Evolutionary conservation across 2,797 vertebrate genomes (phyloP).

Genomic region (Champsocephalus gunnari): DNA sequence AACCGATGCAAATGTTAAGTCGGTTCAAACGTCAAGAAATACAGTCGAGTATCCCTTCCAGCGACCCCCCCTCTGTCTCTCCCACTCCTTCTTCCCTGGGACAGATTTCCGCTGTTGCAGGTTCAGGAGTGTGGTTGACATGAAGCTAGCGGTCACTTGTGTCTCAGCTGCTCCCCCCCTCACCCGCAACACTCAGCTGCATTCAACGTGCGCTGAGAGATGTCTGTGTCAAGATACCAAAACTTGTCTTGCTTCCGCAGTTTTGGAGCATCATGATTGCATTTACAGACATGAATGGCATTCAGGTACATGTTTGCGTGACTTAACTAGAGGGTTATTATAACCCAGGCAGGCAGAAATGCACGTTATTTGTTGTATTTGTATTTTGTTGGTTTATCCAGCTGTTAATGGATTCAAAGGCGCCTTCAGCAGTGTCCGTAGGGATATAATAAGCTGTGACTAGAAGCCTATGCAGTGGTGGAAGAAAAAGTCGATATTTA

Average conservation of each 20-base stretch:
- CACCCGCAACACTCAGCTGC: conserved; percentile 43
- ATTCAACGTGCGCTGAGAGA: conserved; percentile 40
- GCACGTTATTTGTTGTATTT: too few relatives aligned
- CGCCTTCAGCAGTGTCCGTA: too few relatives aligned
- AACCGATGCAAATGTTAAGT: conserved; percentile 3
- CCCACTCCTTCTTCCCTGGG: conserved; percentile 42
- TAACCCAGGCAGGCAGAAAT: too few relatives aligned
- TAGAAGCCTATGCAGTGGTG: too few relatives aligned
- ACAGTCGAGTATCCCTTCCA: conserved; percentile 48
- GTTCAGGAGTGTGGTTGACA: conserved; percentile 60
- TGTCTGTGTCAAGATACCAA: conserved; percentile 45
- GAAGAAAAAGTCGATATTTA: too few relatives aligned
- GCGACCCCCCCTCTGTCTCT: conserved; percentile 38
- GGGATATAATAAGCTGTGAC: too few relatives aligned
- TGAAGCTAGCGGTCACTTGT: conserved; percentile 79
- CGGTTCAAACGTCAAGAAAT: conserved; percentile 11
- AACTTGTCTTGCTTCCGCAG: conserved; percentile 58
- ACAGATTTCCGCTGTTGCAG: conserved; percentile 59
- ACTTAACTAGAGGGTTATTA: too few relatives aligned
- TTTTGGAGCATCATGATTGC: conserved; percentile 36
- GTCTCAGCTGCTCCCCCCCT: conserved; percentile 12
- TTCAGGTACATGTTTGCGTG: too few relatives aligned
- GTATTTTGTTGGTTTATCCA: too few relatives aligned
- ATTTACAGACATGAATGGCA: too few relatives aligned
- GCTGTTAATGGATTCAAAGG: too few relatives aligned